Evolutionary conservation across 2,113 vertebrate species (phyloP).

Genomic region (Arvicanthis niloticus): DNA sequence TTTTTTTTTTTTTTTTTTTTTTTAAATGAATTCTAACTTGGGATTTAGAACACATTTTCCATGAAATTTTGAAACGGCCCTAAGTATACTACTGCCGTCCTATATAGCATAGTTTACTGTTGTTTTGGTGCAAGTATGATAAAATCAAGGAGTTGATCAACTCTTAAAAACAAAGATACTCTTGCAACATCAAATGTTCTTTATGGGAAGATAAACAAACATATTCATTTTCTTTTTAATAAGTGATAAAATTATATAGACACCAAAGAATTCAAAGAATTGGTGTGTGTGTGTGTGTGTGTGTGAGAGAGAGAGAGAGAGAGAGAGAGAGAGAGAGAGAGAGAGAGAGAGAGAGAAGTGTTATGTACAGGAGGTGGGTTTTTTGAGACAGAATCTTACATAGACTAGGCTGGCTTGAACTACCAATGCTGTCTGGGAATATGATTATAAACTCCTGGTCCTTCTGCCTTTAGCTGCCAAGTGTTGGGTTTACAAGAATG

Average conservation of each 20-base stretch:
- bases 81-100: not conserved
- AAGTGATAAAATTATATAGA: not conserved
- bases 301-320: too few species aligned
- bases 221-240: not conserved
- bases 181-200: not conserved
- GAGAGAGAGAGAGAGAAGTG: too few species aligned
- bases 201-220: not conserved
- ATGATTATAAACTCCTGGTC: not conserved
- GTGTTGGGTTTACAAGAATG: not conserved
- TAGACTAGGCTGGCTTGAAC: not conserved
- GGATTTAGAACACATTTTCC: not conserved
- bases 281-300: not conserved
- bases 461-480: too few species aligned
- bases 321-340: too few species aligned
- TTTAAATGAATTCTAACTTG: not conserved
- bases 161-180: not conserved
- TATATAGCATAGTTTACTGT: not conserved
- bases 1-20: not conserved
- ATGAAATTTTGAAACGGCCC: not conserved
- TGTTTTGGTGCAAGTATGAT: too few species aligned
- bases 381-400: not conserved
- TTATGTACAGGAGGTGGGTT: too few species aligned
- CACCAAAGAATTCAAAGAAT: not conserved
- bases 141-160: not conserved
- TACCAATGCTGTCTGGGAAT: not conserved